Evolutionary conservation across 2,797 vertebrate genomes (phyloP), one percentile per base, ranked within the genome.

Genomic region (Phalloptychus januarius): DNA sequence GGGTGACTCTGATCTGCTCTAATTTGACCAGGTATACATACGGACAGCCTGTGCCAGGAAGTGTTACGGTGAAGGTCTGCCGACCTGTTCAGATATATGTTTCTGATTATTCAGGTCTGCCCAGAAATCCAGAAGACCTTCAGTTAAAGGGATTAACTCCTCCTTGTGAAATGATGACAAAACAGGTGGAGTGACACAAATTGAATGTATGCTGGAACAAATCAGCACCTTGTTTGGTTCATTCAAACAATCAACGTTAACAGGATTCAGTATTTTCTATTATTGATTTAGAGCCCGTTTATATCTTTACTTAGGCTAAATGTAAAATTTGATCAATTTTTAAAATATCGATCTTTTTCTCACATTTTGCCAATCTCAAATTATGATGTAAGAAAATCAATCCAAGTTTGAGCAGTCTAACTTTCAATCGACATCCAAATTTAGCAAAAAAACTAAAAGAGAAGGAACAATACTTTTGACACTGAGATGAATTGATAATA

Each of bases 41-140:
- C 38, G 88, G 91, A 46, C 87, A 92, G 76, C 87, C 92, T 74
- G 93, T 93, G 15, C 89, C 93, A 46, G 93, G 86, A 8, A 88
- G 1, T 63, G 72, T 80, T 18, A 54, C 42, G 2, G 0, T 92
- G 0, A 23, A 83, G 1, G 10, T 88, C n/a, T 92, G 87, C 52
- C 84, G 83, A 80, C 88, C 74, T 18, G 0, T 88, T 2, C 0
- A 0, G 0, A 2, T 0, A 0, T 48, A 78, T 50, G 0, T 0
- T 0, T 1, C 1, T 2, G 13, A 16, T 36, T 0, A 0, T 0
- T 0, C 33, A n/a, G 0, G 2, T 13, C 0, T 1, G 18, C 0
- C 1, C 33, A 3, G 54, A 0, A 0, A n/a, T 25, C 7, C 2
- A 28, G 15, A 56, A 0, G 48, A 7, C 2, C 0, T 6, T 0